phyloP scores from a whole-genome alignment of 2,113 vertebrate genomes.

The Ammodytes marinus region DNA sequence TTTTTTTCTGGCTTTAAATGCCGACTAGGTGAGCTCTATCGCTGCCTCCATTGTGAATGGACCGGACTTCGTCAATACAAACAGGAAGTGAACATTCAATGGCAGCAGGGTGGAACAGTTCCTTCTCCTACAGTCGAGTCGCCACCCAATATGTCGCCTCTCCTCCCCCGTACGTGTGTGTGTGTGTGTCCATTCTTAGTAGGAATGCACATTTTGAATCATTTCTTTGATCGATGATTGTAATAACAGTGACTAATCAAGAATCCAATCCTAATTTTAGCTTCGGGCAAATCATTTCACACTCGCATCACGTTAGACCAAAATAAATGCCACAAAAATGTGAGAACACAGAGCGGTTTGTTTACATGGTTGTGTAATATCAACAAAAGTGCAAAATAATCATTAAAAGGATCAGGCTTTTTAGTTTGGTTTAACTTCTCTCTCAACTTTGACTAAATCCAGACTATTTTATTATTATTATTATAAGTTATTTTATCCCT shows the following conservation, averaged over 20 bases:
- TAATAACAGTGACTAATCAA: background rate
- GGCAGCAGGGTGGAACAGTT: conserved; percentile 89
- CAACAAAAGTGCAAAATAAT: background rate
- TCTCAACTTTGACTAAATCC: too few species aligned
- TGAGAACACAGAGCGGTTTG: background rate
- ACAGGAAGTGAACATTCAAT: conserved; percentile 90
- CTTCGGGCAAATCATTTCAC: background rate
- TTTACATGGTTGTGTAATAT: background rate
- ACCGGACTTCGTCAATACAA: conserved; percentile 67
- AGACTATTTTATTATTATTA: too few species aligned
- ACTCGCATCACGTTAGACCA: background rate
- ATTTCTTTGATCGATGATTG: background rate
- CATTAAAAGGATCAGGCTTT: too few species aligned
- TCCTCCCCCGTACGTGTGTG: conserved; percentile 20
- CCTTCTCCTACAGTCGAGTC: conserved; percentile 71
- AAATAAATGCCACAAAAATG: background rate
- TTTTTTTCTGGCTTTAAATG: conserved; percentile 48
- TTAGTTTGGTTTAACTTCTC: too few species aligned
- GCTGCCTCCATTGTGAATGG: conserved; percentile 58
- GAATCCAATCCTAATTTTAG: background rate
- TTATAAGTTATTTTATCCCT: too few species aligned
- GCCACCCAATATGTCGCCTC: conserved; percentile 58
- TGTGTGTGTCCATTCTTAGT: background rate
- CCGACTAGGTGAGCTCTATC: conserved; percentile 25
- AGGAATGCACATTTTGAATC: background rate